Evolutionary conservation across 2,797 vertebrate species (phyloP).

Genomic region (Scolopax rusticola): DNA sequence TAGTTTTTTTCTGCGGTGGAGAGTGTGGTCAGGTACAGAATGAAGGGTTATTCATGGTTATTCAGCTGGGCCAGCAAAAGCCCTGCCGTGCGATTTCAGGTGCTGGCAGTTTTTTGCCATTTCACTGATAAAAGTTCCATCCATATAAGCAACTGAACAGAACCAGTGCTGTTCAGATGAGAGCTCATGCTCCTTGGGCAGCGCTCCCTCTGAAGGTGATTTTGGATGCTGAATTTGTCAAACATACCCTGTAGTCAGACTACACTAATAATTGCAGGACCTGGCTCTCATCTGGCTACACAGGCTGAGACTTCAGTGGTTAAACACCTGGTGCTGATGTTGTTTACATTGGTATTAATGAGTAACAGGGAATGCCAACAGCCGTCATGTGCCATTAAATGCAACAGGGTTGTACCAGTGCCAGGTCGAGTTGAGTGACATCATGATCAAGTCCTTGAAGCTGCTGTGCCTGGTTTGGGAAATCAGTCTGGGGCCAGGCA

Average conservation of each 20-base stretch:
- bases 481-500: neutral
- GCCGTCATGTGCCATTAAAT: neutral
- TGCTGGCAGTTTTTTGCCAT: neutral
- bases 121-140: neutral
- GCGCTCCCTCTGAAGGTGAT: neutral
- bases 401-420: neutral
- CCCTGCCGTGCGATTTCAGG: neutral
- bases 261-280: neutral
- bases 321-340: neutral
- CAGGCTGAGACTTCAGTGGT: neutral
- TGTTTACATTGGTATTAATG: conserved; percentile 37
- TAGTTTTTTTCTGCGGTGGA: neutral
- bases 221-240: neutral
- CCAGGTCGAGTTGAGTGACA: neutral
- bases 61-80: neutral
- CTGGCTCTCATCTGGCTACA: neutral
- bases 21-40: neutral
- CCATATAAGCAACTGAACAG: neutral
- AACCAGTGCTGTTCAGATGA: neutral
- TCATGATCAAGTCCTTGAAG: conserved; percentile 4
- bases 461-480: neutral
- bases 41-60: neutral
- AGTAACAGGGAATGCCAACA: conserved; percentile 5
- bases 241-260: neutral
- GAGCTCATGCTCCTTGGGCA: neutral